phyloP scores from a whole-genome alignment of 2,888 invertebrate species.

The Nebria salina region DNA sequence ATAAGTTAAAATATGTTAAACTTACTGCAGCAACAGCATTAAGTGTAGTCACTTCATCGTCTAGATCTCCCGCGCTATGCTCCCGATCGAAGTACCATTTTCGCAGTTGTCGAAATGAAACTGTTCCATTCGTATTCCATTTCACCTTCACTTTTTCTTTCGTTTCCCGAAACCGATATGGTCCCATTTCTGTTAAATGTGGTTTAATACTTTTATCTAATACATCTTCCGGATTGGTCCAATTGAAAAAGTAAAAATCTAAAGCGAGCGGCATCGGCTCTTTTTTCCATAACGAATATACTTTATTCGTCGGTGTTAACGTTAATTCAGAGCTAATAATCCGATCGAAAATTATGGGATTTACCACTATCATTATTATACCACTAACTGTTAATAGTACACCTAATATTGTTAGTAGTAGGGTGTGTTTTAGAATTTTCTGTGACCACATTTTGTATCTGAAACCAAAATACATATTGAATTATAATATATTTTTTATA shows the following conservation, averaged over 20 bases:
- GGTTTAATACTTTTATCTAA: slow-evolving; percentile 67
- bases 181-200: slow-evolving; percentile 68
- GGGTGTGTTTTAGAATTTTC: neutral
- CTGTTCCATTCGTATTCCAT: slow-evolving; percentile 78
- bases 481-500: neutral
- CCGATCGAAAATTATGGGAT: slow-evolving; percentile 49
- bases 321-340: slow-evolving; percentile 64
- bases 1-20: slow-evolving; percentile 37
- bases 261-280: slow-evolving; percentile 72
- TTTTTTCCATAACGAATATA: slow-evolving; percentile 76
- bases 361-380: slow-evolving; percentile 8
- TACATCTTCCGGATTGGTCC: slow-evolving; percentile 79
- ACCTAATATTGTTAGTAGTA: slow-evolving; percentile 4
- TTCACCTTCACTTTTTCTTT: slow-evolving; percentile 77
- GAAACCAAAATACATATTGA: neutral
- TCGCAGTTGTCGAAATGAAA: slow-evolving; percentile 75
- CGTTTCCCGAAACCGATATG: slow-evolving; percentile 74
- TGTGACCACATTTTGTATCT: neutral
- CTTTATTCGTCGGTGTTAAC: slow-evolving; percentile 69
- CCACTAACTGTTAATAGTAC: slow-evolving; percentile 22
- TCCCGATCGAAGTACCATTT: slow-evolving; percentile 76
- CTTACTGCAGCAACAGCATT: slow-evolving; percentile 84
- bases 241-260: slow-evolving; percentile 79
- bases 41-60: slow-evolving; percentile 76
- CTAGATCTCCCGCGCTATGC: slow-evolving; percentile 73